Base-by-base conservation (phyloP, 2,888 invertebrate genomes). In the Mythimna albipuncta region DNA sequence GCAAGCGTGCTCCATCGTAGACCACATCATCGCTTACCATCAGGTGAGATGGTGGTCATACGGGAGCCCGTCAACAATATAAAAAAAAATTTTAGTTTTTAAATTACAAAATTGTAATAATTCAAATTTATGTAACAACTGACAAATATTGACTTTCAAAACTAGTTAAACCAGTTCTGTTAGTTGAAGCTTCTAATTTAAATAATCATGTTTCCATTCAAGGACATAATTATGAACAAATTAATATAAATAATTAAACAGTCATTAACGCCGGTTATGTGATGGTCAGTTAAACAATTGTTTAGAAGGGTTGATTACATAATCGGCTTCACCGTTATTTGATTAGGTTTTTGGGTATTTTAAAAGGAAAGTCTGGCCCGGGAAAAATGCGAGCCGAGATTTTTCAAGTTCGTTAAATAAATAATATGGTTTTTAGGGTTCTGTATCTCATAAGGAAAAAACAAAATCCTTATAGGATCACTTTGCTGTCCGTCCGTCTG, bases 221-320 rank as follows among this genome's bases (percentile, higher is more conserved):
- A 58, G 6, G 9, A 58, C 35, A 58, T 57, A 32, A 57, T 35
- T 35, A n/a, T n/a, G 19, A 58, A 35, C n/a, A 19, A 58, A 35
- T 35, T 19, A 11, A 58, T 35, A 6, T 62, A 32, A 66, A 69
- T 69, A 44, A 44, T 55, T 9, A 13, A 52, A 26, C 38, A 38
- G 50, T n/a, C 13, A 66, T 66, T 68, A 65, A 38, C 66, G 65
- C 38, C 13, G 16, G 32, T 32, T 32, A 32, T 32, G 21, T 32
- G 54, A 13, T 21, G 54, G 13, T 2, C 16, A n/a, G 21, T 5
- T 44, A n/a, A 35, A 55, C 10, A 21, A 11, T 19, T 35, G 55
- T 65, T 64, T 38, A 19, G 68, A 38, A 21, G 35, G 35, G 11
- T 50, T 7, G 9, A 13, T 70, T 47, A 57, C 47, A 19, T 54